These are phyloP conservation scores for Muntiacus reevesi DNA, from an alignment of 2,113 vertebrate species.

Conservation along the genomic window DNA sequence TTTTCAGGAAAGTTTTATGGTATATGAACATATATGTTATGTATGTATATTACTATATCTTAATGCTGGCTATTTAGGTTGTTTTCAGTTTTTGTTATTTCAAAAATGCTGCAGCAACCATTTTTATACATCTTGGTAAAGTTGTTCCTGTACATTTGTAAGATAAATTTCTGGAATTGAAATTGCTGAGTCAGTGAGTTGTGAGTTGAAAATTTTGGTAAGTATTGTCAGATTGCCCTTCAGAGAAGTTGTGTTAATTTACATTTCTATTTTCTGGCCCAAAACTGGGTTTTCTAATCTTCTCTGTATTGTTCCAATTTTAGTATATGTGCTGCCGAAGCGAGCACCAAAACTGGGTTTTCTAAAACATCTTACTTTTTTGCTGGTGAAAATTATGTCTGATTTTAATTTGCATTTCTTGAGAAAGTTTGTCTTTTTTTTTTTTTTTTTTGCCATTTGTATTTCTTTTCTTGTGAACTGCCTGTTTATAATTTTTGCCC, in stretches of 20 bases:
- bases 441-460: neutral
- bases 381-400: neutral
- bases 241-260: conserved; percentile 6
- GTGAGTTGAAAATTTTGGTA: conserved; percentile 16
- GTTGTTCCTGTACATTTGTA: neutral
- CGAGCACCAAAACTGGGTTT: neutral
- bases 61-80: neutral
- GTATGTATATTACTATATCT: neutral
- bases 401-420: neutral
- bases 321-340: too few species aligned
- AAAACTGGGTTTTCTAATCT: neutral
- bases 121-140: neutral
- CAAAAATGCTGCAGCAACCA: neutral
- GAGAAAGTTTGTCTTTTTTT: neutral
- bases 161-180: conserved; percentile 23
- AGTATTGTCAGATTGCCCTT: neutral
- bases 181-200: conserved; percentile 21
- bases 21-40: neutral
- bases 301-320: too few species aligned
- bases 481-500: neutral
- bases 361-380: neutral
- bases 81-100: conserved; percentile 10
- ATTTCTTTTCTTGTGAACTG: conserved; percentile 1
- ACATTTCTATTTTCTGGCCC: neutral
- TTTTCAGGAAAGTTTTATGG: neutral